Conservation (phyloP, 1,140 invertebrate genomes). For the Mylabris phalerata region DNA sequence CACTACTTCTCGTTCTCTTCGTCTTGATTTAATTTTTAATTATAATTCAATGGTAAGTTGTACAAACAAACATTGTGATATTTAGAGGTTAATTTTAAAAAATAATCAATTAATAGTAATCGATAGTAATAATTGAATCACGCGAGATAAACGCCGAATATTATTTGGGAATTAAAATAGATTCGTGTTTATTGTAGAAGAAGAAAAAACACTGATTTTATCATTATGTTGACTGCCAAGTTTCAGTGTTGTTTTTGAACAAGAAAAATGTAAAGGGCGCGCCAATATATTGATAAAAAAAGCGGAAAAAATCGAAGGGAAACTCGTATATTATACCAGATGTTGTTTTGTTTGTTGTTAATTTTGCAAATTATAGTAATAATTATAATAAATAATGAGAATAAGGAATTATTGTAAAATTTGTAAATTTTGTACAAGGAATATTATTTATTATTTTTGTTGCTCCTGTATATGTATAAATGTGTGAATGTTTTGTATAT, state of each 20-base stretch:
- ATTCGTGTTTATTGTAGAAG: no score
- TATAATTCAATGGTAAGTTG: constrained; percentile 1
- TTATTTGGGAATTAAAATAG: neutral
- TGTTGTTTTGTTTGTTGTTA: constrained; percentile 22
- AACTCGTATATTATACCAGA: constrained; percentile 17
- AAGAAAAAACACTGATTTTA: neutral
- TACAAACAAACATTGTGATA: constrained; percentile 31
- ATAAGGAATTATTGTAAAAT: constrained; percentile 10
- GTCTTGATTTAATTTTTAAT: no score
- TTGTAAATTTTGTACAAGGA: constrained; percentile 28
- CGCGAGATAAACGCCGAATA: constrained; percentile 17
- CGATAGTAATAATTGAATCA: no score
- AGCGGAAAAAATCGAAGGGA: no score
- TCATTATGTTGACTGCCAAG: constrained; percentile 19
- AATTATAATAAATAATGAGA: no score
- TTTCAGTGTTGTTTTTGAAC: constrained; percentile 22
- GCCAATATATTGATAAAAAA: no score
- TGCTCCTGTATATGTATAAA: constrained; percentile 5
- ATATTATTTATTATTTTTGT: constrained; percentile 16
- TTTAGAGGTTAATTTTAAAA: constrained; percentile 26
- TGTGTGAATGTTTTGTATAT: neutral
- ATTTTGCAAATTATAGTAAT: constrained; percentile 16
- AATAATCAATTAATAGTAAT: constrained; percentile 4
- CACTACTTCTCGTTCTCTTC: no score
- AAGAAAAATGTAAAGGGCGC: no score